These are phyloP conservation scores for Acanthiza pusilla DNA, from an alignment of 2,797 vertebrate species.

Conservation along the genomic window DNA sequence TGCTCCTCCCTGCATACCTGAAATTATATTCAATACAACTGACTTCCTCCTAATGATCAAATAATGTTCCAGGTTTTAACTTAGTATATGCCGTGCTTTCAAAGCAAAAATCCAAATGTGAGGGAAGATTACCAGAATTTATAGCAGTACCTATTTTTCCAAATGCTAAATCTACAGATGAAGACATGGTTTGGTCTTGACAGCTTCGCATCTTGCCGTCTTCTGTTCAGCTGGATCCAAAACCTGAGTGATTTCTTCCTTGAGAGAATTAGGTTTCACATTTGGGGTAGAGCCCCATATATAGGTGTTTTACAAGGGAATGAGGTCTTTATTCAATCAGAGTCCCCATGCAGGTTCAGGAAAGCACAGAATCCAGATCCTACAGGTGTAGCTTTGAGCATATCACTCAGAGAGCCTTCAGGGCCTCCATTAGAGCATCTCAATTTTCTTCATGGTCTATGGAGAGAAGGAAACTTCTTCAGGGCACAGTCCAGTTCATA, in stretches of 20 bases:
- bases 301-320: not conserved
- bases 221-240: not conserved
- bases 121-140: not conserved
- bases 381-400: not conserved
- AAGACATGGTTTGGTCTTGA: not conserved
- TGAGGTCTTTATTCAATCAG: not conserved
- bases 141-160: not conserved
- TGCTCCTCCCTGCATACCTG: not conserved
- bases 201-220: not conserved
- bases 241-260: not conserved
- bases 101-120: not conserved
- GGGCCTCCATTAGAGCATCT: not conserved
- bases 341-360: not conserved
- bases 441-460: accelerated
- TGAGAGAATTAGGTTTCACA: not conserved
- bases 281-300: not conserved
- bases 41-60: not conserved
- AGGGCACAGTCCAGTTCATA: not conserved
- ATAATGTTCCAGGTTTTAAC: not conserved
- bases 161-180: not conserved
- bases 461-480: not conserved
- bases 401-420: not conserved
- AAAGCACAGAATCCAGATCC: not conserved
- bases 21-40: not conserved
- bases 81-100: not conserved